Base-by-base conservation (phyloP, 64 coral and sea anemone genomes). In the Montipora capricornis region DNA sequence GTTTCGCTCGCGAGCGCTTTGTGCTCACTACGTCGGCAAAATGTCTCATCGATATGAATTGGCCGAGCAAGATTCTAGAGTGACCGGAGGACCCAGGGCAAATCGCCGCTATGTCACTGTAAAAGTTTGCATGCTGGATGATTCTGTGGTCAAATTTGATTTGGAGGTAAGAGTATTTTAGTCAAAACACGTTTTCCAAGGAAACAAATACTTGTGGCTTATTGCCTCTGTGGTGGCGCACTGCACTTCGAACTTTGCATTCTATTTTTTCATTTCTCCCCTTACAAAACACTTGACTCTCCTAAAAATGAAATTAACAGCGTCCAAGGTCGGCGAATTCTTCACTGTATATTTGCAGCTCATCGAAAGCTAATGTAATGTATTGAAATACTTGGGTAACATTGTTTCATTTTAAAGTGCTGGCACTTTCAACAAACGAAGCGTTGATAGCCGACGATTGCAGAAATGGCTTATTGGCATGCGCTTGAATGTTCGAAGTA, bases 61-160 rank as follows among this genome's bases (percentile, higher is more conserved):
- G 47, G 66, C 75, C 64, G 91, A 97, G 89, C 92, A 88, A 92
- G 95, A 93, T 84, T 91, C 88, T 86, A 44, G 57, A 60, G 44
- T 20, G 7, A 82, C 77, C 61, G 85, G 85, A 74, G 90, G 91
- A 76, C 17, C 83, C 9, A 89, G 83, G 64, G 49, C 82, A 87
- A 77, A 85, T 91, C 92, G 95, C 49, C 92, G 84, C 17, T 91
- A 94, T 94, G 84, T 92, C 70, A 89, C 92, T 62, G 88, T 97
- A 17, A 97, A 97, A 97, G 95, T 97, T 58, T 91, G 95, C 73
- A 97, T 97, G 92, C 75, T 97, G 8, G 95, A 97, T 68, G 95
- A 97, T 84, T 94, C 95, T 78, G 89, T 97, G 83, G 95, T 97
- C 37, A 97, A 97, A 94, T 97, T 97, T 61, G 95, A 97, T 66